Percentiles rank a stretch among this genome's conserved stretches.
Evolutionary conservation across 2,888 invertebrate species (phyloP).

Genomic region (Clitarchus hookeri): DNA sequence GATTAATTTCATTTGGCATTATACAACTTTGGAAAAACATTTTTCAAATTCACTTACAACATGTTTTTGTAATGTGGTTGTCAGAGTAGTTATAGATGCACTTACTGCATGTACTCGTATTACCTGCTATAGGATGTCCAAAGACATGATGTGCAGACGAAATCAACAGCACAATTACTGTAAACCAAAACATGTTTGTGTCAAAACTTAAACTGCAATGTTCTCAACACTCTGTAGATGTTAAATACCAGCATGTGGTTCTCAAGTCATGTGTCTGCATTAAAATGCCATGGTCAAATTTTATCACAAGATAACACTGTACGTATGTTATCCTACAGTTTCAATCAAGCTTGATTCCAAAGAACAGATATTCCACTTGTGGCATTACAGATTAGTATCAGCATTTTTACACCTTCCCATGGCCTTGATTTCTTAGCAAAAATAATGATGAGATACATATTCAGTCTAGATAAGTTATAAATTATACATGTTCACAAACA

Average conservation of each 20-base stretch:
- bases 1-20: no score
- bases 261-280: background rate
- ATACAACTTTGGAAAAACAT: no score
- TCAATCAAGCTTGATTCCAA: background rate
- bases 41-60: no score
- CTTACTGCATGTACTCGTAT: background rate
- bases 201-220: background rate
- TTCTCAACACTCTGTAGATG: background rate
- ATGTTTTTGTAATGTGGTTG: background rate
- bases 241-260: slow-evolving; percentile 7
- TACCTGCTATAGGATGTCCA: background rate
- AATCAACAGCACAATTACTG: background rate
- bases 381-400: background rate
- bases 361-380: background rate
- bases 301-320: background rate
- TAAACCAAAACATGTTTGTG: background rate
- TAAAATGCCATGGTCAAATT: background rate
- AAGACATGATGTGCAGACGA: background rate
- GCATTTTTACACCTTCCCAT: background rate
- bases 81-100: background rate
- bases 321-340: background rate
- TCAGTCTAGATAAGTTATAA: no score
- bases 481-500: no score
- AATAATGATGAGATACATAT: no score
- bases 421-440: background rate